Base-by-base conservation (phyloP, 2,113 vertebrate genomes). In the Baryphthengus martii region DNA sequence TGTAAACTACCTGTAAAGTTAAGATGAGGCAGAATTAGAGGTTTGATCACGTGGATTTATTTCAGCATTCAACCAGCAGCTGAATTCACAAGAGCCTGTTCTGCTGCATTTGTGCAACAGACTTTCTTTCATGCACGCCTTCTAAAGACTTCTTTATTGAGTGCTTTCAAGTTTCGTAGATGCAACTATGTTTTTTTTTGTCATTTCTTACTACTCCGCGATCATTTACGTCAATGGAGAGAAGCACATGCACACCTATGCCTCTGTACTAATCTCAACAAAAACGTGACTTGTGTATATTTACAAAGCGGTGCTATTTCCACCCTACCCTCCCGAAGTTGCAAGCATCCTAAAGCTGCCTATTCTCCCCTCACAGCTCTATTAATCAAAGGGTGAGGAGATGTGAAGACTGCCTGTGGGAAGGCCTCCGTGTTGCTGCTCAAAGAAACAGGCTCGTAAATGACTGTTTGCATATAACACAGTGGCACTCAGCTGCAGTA, bases 311-410 rank as follows among this genome's bases (percentile, higher is more conserved):
- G 31, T 26, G 20, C 68, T 24, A 6, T 33, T 65, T 71, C 70
- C 33, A 42, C 50, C 37, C 23, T 3, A 1, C 59, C 56, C 42
- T n/a, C 21, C n/a, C 0, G 1, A 23, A 68, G 47, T 3, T 23
- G 26, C 13, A 21, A 76, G 63, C 50, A 39, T 23, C 39, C 55
- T n/a, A 11, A 10, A 79, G 17, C 28, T 29, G 20, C 26, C 17
- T 25, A 3, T 44, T 29, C 39, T 62, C 35, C 24, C 58, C 18
- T 73, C 28, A 42, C 29, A 56, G 39, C n/a, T 47, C 14, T 21
- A 1, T 39, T 18, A 19, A 13, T 24, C 25, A 33, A 40, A 66
- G 18, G 6, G 4, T n/a, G 15, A 29, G 68, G 29, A 75, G 28
- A 17, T 14, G 23, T 5, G 19, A 40, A 29, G 37, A 11, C 21